Conservation (phyloP, 2,888 invertebrate species). For the Tetranychus piercei region DNA sequence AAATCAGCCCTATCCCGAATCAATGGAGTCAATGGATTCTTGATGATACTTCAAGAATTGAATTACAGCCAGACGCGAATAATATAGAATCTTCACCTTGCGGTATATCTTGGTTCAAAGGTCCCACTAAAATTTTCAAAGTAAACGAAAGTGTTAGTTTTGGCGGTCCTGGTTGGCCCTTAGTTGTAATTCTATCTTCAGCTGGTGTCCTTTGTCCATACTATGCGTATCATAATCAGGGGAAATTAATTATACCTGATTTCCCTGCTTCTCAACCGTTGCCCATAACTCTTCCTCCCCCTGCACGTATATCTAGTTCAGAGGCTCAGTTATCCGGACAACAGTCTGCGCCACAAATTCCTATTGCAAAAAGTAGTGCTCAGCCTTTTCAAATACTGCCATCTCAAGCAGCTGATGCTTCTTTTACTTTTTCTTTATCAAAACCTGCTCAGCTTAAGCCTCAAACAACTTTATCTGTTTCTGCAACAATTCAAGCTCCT, state of each 20-base stretch:
- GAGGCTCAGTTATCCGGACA: background rate
- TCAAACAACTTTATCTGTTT: background rate
- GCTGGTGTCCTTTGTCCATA: conserved; percentile 17
- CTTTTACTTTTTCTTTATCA: background rate
- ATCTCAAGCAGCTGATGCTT: conserved; percentile 1
- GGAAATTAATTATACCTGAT: background rate
- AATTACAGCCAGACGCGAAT: conserved; percentile 9
- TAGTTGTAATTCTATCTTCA: conserved; percentile 12
- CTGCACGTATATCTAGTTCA: background rate
- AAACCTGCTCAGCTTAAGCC: background rate
- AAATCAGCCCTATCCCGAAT: background rate
- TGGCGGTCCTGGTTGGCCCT: conserved; percentile 16
- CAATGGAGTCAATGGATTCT: conserved; percentile 16
- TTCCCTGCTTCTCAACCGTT: background rate
- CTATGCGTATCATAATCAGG: background rate
- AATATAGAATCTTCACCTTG: conserved; percentile 10
- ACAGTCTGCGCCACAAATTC: background rate
- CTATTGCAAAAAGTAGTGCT: background rate
- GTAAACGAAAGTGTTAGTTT: conserved; percentile 6
- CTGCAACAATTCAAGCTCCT: background rate
- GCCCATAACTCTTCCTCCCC: background rate
- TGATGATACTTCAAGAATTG: conserved; percentile 18
- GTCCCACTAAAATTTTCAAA: conserved; percentile 15
- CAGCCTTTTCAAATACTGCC: background rate
- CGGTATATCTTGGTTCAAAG: conserved; percentile 13